Conservation (phyloP, 1,140 invertebrate genomes). For the Akabosia matsudoensis region DNA sequence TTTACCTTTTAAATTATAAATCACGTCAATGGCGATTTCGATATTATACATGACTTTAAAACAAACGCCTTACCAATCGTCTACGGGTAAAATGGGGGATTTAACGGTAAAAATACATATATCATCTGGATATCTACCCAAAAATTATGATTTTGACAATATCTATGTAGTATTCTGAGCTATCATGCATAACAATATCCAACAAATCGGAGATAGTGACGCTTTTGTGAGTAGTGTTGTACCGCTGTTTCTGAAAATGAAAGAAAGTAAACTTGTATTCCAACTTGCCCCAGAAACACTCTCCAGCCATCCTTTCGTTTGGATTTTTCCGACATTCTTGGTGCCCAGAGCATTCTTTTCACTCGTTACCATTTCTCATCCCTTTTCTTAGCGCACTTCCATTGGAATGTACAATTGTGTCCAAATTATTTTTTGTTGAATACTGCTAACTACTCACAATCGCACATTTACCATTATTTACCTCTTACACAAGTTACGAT, state of each 20-base stretch:
- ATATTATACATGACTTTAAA: too few relatives aligned
- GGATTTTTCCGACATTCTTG: not conserved
- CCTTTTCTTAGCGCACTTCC: not conserved
- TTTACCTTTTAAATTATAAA: too few relatives aligned
- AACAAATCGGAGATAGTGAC: not conserved
- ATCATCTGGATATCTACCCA: not conserved
- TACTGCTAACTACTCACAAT: too few relatives aligned
- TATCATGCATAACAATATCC: not conserved
- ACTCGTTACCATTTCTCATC: not conserved
- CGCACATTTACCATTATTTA: too few relatives aligned
- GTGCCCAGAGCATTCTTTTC: not conserved
- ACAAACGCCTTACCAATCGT: too few relatives aligned
- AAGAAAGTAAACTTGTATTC: not conserved
- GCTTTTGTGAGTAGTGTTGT: not conserved
- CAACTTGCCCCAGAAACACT: conserved; percentile 18
- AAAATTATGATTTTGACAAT: not conserved
- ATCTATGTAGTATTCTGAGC: not conserved
- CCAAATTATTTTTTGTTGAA: too few relatives aligned
- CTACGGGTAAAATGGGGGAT: too few relatives aligned
- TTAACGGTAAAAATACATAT: not conserved
- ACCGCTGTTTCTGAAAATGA: not conserved
- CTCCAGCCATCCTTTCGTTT: not conserved
- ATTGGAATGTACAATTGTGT: too few relatives aligned
- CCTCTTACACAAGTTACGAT: too few relatives aligned
- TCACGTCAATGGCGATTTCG: too few relatives aligned